These are phyloP conservation scores for Xenopus tropicalis DNA, from an alignment of 2,113 vertebrate species.

Conservation along the genomic window DNA sequence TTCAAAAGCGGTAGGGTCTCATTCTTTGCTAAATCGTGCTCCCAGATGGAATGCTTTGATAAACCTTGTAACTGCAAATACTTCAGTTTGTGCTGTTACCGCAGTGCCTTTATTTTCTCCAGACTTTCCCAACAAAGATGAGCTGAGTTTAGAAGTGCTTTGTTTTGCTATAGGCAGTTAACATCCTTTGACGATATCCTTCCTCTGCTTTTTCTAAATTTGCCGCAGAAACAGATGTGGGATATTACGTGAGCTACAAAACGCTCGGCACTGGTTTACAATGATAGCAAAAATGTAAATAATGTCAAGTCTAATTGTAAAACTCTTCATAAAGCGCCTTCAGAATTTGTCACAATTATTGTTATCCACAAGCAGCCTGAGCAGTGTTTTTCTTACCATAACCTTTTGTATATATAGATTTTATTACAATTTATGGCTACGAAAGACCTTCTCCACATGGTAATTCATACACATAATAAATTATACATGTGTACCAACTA, in stretches of 20 bases:
- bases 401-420: too few species aligned
- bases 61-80: not conserved
- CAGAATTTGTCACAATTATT: too few species aligned
- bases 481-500: too few species aligned
- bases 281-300: not conserved
- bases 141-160: not conserved
- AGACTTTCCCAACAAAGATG: constrained; percentile 13
- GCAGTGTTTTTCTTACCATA: too few species aligned
- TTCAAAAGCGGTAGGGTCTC: constrained; percentile 3
- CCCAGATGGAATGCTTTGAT: constrained; percentile 12
- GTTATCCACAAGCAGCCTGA: too few species aligned
- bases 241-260: not conserved
- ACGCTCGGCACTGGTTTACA: not conserved
- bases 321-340: too few species aligned
- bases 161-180: constrained; percentile 11
- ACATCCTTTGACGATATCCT: constrained; percentile 1
- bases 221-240: constrained; percentile 4
- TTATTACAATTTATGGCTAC: too few species aligned
- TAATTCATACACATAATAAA: too few species aligned
- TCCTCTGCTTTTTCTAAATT: constrained; percentile 15
- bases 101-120: not conserved
- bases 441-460: too few species aligned
- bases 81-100: constrained; percentile 11
- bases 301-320: not conserved
- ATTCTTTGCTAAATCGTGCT: constrained; percentile 6